Evolutionary conservation across 2,888 invertebrate species (phyloP).

Genomic region (Aphodius sticticus): DNA sequence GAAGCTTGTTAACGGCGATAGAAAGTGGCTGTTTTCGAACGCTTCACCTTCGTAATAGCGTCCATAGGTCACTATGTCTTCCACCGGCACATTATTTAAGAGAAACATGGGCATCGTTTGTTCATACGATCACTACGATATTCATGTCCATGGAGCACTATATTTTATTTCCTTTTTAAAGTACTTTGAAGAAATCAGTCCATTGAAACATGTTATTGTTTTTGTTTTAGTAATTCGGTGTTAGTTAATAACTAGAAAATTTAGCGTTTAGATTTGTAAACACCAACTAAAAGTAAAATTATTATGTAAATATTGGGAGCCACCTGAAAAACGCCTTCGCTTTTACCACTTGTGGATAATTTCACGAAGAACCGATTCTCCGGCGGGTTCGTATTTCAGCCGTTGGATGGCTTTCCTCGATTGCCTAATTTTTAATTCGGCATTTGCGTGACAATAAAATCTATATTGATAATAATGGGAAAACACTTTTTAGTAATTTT

Average conservation of each 20-base stretch:
- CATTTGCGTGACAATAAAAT: conserved; percentile 18
- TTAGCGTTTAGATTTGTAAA: background rate
- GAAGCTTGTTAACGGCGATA: conserved; percentile 43
- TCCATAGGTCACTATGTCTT: conserved; percentile 38
- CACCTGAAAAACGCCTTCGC: conserved; percentile 4
- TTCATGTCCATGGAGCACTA: background rate
- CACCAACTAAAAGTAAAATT: background rate
- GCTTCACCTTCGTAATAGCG: conserved; percentile 39
- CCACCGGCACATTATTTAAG: conserved; percentile 43
- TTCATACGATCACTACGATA: conserved; percentile 27
- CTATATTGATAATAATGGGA: conserved; percentile 5
- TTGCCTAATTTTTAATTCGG: background rate
- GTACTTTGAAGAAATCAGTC: background rate
- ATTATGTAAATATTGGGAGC: background rate
- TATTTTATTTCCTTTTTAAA: background rate
- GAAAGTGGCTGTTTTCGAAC: conserved; percentile 43
- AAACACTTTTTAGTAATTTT: conserved; percentile 15
- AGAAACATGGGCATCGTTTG: conserved; percentile 44
- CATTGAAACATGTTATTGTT: background rate
- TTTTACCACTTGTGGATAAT: background rate
- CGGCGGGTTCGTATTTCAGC: background rate
- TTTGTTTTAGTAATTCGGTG: too few species aligned
- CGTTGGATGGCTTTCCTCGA: background rate
- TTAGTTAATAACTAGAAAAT: background rate
- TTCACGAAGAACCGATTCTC: background rate